Percentiles rank a stretch among this genome's conserved stretches.
phyloP scores from a whole-genome alignment of 2,113 vertebrate species.

The Corythornis cristatus region DNA sequence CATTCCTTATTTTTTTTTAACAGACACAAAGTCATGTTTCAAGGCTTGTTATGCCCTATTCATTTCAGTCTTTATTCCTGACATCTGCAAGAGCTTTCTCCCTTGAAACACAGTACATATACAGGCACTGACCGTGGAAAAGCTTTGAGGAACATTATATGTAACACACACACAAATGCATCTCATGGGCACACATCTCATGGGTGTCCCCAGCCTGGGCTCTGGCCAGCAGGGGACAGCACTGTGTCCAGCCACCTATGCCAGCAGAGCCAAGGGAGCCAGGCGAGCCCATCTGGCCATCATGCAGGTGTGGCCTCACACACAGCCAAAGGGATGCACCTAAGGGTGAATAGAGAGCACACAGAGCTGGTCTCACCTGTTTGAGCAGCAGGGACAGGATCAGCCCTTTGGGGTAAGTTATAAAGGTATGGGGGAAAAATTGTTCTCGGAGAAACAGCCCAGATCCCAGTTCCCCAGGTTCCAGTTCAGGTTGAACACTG shows the following conservation, averaged over 20 bases:
- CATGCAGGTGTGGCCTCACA: not conserved
- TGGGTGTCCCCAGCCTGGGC: not conserved
- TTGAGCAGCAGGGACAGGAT: not conserved
- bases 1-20: constrained; percentile 20
- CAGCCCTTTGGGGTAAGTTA: not conserved
- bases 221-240: accelerated
- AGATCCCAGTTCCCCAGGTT: not conserved
- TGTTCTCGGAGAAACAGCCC: not conserved
- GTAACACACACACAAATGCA: accelerated
- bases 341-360: not conserved
- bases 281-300: accelerated
- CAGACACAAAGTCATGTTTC: constrained; percentile 31
- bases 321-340: accelerated
- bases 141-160: not conserved
- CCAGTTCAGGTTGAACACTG: not conserved
- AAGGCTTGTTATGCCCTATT: not conserved
- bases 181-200: not conserved
- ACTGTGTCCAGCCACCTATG: accelerated
- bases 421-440: not conserved
- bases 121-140: not conserved
- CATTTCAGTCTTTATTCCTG: constrained; percentile 15
- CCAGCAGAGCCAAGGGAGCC: not conserved
- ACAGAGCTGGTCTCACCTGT: accelerated
- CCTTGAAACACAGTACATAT: accelerated
- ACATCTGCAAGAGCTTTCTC: not conserved